These are phyloP conservation scores for Elachura formosa DNA, from an alignment of 2,113 vertebrate species.

Conservation along the genomic window DNA sequence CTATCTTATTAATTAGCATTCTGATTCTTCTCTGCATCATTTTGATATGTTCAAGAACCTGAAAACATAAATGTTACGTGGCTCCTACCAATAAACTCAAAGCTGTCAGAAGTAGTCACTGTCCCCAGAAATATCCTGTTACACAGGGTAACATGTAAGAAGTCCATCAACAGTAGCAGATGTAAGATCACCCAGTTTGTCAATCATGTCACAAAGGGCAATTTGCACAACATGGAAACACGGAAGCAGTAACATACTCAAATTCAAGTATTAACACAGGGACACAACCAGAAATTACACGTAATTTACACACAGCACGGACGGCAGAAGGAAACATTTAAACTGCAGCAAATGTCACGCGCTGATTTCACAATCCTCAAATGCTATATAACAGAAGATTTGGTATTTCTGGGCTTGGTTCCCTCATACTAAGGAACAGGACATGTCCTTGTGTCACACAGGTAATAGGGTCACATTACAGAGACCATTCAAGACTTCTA, in stretches of 20 bases:
- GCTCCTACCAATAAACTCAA: background rate
- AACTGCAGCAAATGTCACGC: rapidly evolving
- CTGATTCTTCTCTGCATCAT: background rate
- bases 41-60: background rate
- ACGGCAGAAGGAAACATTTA: background rate
- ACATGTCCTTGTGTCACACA: background rate
- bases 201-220: background rate
- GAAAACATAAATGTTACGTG: background rate
- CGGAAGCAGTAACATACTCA: background rate
- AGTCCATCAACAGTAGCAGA: background rate
- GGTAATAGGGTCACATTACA: rapidly evolving
- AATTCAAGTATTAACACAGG: background rate
- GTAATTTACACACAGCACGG: background rate
- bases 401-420: background rate
- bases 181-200: background rate
- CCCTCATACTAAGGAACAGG: rapidly evolving
- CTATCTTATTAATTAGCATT: background rate
- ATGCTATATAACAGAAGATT: background rate
- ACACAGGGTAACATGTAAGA: rapidly evolving
- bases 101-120: background rate
- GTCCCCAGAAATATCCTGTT: background rate
- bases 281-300: background rate
- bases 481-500: background rate
- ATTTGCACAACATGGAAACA: background rate
- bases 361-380: background rate